Evolutionary conservation across 2,888 invertebrate genomes (phyloP).

Genomic region (Lithophane socia): DNA sequence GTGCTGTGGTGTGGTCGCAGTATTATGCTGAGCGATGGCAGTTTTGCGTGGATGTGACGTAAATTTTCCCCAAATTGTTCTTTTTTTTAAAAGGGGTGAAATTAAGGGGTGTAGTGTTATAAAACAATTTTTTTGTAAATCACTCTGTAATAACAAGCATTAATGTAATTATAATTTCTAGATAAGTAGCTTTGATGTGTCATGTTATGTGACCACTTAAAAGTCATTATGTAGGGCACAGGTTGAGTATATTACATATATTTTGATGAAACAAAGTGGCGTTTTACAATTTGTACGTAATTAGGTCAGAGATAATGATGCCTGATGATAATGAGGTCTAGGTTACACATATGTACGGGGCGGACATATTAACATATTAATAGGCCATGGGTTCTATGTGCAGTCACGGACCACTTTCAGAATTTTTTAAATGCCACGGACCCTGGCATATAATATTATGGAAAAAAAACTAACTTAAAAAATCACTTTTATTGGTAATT

Average conservation of each 20-base stretch:
- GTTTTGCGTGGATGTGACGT: no score
- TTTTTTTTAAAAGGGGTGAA: no score
- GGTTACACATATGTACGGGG: no score
- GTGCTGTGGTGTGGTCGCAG: not conserved
- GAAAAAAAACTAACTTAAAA: no score
- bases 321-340: not conserved
- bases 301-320: constrained; percentile 21
- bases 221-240: not conserved
- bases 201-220: constrained; percentile 3
- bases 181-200: not conserved
- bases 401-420: no score
- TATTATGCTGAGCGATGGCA: no score
- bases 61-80: no score
- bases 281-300: constrained; percentile 6
- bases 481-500: no score
- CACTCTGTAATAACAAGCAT: not conserved
- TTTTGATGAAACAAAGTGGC: not conserved
- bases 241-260: not conserved
- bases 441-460: no score
- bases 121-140: not conserved
- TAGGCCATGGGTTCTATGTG: no score
- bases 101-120: no score
- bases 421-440: no score
- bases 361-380: not conserved
- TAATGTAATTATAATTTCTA: not conserved